A percentile compares a stretch with the other conserved stretches of the same genome.
Conservation (phyloP, 2,113 vertebrate genomes). For the Gnathonemus echidnorhynchus region DNA sequence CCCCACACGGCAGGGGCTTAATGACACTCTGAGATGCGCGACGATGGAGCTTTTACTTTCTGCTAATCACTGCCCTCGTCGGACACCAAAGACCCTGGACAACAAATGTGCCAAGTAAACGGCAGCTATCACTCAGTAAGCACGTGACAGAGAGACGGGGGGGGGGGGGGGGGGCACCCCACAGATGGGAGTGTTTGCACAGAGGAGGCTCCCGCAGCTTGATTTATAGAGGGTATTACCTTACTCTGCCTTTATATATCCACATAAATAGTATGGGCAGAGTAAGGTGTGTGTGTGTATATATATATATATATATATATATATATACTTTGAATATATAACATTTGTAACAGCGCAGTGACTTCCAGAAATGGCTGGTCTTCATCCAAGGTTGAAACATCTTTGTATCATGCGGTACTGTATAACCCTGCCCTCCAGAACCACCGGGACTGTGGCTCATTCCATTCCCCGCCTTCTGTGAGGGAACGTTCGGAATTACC, state of each 20-base stretch:
- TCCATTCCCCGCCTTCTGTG: conserved; percentile 27
- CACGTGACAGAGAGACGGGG: not conserved
- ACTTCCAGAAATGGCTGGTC: conserved; percentile 31
- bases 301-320: not conserved
- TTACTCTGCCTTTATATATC: not conserved
- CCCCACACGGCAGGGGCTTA: not conserved
- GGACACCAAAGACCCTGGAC: not conserved
- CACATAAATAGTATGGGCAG: not conserved
- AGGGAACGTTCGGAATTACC: conserved; percentile 48
- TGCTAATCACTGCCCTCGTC: not conserved
- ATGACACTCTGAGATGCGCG: not conserved
- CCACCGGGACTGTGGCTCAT: conserved; percentile 38
- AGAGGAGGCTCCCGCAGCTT: not conserved
- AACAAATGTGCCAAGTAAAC: not conserved
- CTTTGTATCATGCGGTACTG: conserved; percentile 16
- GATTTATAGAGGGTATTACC: not conserved
- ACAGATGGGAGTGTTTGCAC: not conserved
- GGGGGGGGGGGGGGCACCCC: too few species aligned
- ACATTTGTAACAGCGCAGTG: conserved; percentile 18
- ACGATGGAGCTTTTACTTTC: not conserved
- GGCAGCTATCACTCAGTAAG: not conserved
- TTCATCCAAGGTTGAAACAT: conserved; percentile 54
- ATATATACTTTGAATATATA: not conserved
- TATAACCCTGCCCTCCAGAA: conserved; percentile 38
- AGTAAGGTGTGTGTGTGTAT: not conserved